Evolutionary conservation across 2,797 vertebrate species (phyloP).

Genomic region (Melanotaenia maccullochi): DNA sequence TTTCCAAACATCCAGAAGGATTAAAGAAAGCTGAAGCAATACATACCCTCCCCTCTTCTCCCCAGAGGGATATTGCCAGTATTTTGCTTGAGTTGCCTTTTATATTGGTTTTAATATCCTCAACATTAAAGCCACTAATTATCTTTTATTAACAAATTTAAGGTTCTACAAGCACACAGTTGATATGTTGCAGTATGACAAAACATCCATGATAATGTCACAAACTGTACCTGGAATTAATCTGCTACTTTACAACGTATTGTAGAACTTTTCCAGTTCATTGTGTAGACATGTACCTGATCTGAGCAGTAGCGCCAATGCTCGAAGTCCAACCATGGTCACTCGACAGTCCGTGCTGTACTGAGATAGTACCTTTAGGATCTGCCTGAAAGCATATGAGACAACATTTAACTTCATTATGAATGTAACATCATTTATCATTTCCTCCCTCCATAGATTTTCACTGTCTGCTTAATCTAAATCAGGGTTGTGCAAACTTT

Average conservation of each 20-base stretch:
- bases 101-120: too few relatives aligned
- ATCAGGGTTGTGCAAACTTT: too few relatives aligned
- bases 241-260: too few relatives aligned
- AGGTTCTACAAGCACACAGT: neutral
- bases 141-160: neutral
- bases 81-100: neutral
- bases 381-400: constrained; percentile 81
- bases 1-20: neutral
- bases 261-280: neutral
- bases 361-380: constrained; percentile 87
- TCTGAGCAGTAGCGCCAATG: constrained; percentile 88
- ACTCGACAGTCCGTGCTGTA: constrained; percentile 83
- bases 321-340: constrained; percentile 84
- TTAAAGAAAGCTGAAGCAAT: neutral
- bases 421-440: neutral
- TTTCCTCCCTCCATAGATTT: too few relatives aligned
- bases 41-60: neutral
- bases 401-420: neutral
- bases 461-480: too few relatives aligned
- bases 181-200: neutral
- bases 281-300: constrained; percentile 83
- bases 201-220: neutral
- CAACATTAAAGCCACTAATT: neutral
- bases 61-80: neutral
- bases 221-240: neutral